Evolutionary conservation across 2,888 invertebrate genomes (phyloP).

Genomic region (Pheosia gnoma): DNA sequence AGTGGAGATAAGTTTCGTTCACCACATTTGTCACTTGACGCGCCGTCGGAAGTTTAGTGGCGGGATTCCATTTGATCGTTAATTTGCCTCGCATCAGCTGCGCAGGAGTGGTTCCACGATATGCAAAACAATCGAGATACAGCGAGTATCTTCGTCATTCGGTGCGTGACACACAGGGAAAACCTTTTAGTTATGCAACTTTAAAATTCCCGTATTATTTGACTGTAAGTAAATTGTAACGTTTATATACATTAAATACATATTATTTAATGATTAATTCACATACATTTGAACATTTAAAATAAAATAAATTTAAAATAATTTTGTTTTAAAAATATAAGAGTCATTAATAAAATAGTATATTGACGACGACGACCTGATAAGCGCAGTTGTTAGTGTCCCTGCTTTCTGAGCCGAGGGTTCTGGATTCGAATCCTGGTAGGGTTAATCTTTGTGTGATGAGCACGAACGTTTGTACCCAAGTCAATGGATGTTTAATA

Average conservation of each 20-base stretch:
- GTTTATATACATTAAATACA: neutral
- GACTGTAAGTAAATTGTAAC: neutral
- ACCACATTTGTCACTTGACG: constrained; percentile 41
- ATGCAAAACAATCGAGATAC: constrained; percentile 81
- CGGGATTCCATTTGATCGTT: constrained; percentile 74
- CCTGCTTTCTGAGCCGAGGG: no score
- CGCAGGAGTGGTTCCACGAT: constrained; percentile 65
- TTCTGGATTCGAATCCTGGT: no score
- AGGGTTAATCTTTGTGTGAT: no score
- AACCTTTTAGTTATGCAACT: constrained; percentile 1
- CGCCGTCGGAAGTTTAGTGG: constrained; percentile 60
- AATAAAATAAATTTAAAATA: no score
- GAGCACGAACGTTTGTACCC: no score
- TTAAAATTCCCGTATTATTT: neutral
- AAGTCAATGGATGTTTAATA: no score
- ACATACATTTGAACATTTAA: no score
- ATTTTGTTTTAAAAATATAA: no score
- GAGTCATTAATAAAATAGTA: no score
- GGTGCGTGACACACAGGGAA: constrained; percentile 42
- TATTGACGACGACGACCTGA: no score
- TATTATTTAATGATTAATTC: neutral
- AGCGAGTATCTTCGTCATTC: constrained; percentile 50
- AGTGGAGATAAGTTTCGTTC: constrained; percentile 31
- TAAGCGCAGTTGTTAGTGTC: no score
- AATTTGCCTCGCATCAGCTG: constrained; percentile 71